Percentiles rank a stretch among this genome's conserved stretches.
Evolutionary conservation across 2,888 invertebrate genomes (phyloP).

Genomic region (Agonopterix heracliana): DNA sequence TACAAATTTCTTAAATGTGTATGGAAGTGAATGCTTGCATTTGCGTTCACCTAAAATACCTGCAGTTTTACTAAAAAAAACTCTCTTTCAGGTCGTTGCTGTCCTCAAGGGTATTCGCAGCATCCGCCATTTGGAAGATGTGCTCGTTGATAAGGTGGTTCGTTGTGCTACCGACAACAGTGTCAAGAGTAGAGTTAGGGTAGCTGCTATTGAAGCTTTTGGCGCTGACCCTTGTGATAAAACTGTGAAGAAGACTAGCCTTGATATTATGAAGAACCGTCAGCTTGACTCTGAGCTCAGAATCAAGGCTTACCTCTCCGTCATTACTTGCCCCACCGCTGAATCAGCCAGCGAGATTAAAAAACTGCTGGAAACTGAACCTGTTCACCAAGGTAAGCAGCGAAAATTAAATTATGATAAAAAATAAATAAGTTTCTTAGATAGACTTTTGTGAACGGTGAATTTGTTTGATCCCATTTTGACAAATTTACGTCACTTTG

Average conservation of each 20-base stretch:
- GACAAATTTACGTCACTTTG: too few species aligned
- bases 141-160: conserved; percentile 75
- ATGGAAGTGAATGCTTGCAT: too few species aligned
- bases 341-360: conserved; percentile 83
- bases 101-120: conserved; percentile 90
- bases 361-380: conserved; percentile 82
- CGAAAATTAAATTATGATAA: background rate
- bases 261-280: conserved; percentile 81
- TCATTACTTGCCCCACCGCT: conserved; percentile 84
- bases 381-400: conserved; percentile 80
- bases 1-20: background rate
- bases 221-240: conserved; percentile 80
- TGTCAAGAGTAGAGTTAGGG: conserved; percentile 80
- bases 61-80: too few species aligned
- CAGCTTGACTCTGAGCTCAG: conserved; percentile 91
- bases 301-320: conserved; percentile 88
- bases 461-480: too few species aligned
- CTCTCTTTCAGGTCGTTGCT: conserved; percentile 75
- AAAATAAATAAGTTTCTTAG: too few species aligned
- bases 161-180: conserved; percentile 78
- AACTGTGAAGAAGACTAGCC: conserved; percentile 62
- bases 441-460: too few species aligned
- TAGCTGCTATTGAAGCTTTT: conserved; percentile 87
- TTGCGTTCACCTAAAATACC: too few species aligned
- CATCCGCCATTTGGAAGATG: conserved; percentile 80